A percentile compares a stretch with the other conserved stretches of the same genome.
Conservation (phyloP, 2,797 vertebrate genomes). For the Psittacula echo region DNA sequence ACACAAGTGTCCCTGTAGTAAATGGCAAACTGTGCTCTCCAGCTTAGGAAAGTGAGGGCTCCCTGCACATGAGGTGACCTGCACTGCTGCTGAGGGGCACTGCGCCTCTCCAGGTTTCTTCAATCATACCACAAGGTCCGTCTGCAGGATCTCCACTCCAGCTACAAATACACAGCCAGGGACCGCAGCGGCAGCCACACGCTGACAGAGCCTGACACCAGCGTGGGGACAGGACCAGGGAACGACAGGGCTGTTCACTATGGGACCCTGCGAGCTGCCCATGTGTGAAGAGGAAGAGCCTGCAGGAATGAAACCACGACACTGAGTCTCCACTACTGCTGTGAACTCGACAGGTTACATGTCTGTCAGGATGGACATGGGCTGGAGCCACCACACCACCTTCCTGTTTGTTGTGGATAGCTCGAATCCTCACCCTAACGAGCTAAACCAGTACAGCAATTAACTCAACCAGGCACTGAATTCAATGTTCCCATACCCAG, state of each 20-base stretch:
- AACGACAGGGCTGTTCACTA: rapidly evolving
- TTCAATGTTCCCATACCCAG: background rate
- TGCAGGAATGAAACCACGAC: background rate
- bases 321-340: background rate
- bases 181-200: rapidly evolving
- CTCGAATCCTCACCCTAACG: background rate
- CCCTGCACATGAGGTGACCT: background rate
- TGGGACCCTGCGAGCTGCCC: background rate
- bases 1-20: background rate
- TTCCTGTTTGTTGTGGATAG: background rate
- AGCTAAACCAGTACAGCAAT: background rate
- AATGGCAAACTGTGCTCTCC: background rate
- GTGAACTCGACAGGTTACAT: background rate
- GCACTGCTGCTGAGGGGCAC: background rate
- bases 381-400: background rate
- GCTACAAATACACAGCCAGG: background rate
- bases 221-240: background rate
- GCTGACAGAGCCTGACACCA: background rate
- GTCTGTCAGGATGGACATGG: rapidly evolving
- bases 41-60: background rate
- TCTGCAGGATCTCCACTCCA: background rate
- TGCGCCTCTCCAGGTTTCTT: background rate
- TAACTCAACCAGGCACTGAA: background rate
- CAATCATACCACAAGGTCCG: background rate
- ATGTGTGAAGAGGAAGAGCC: background rate